These are phyloP conservation scores for Staurois parvus DNA, from an alignment of 2,797 vertebrate genomes.

Conservation along the genomic window DNA sequence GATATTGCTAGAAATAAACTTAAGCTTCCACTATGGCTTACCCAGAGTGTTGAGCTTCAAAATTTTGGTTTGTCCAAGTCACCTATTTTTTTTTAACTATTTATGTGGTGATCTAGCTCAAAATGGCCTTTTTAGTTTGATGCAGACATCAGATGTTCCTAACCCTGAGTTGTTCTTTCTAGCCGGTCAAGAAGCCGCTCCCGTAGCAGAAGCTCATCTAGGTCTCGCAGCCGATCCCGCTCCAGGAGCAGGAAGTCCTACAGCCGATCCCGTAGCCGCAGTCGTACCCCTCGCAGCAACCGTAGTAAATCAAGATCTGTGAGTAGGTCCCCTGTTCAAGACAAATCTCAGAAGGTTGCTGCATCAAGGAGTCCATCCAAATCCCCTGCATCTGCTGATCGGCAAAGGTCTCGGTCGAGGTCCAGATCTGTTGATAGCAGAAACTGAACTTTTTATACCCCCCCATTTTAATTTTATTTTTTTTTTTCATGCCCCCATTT, in stretches of 20 bases:
- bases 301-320: constrained; percentile 80
- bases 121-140: too few species aligned
- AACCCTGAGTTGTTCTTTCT: background rate
- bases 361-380: constrained; percentile 83
- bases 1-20: too few species aligned
- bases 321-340: constrained; percentile 81
- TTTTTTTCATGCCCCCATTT: constrained; percentile 67
- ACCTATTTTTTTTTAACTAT: too few species aligned
- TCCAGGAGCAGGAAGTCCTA: constrained; percentile 84
- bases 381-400: constrained; percentile 82
- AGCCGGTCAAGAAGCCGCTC: constrained; percentile 85
- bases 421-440: constrained; percentile 91
- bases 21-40: too few species aligned
- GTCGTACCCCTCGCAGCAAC: constrained; percentile 58
- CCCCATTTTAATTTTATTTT: too few species aligned
- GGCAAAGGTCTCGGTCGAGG: constrained; percentile 79
- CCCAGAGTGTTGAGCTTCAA: too few species aligned
- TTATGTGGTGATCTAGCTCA: too few species aligned
- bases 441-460: constrained; percentile 81
- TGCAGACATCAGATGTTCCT: background rate
- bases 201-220: constrained; percentile 88
- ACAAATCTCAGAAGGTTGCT: constrained; percentile 80
- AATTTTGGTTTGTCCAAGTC: too few species aligned
- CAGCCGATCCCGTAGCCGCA: constrained; percentile 81
- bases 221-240: constrained; percentile 82